Conservation (phyloP, 1,140 invertebrate species). For the Zaprionus davidi region DNA sequence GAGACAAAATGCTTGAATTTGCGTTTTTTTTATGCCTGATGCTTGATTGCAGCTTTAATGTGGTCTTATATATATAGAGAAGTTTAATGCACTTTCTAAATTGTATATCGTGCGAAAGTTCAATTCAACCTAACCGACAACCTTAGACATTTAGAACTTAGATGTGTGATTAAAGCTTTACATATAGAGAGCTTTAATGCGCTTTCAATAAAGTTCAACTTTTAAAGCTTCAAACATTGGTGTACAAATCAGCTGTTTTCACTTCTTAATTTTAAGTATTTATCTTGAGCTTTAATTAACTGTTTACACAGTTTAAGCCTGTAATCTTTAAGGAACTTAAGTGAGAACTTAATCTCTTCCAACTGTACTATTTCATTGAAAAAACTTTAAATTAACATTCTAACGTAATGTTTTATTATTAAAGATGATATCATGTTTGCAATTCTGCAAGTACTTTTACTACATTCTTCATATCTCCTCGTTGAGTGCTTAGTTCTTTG, state of each 20-base stretch:
- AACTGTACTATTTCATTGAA: neutral
- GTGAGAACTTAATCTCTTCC: too few species aligned
- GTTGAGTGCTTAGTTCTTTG: neutral
- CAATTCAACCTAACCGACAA: too few species aligned
- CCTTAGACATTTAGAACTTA: too few species aligned
- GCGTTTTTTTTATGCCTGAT: neutral
- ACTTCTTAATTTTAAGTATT: too few species aligned
- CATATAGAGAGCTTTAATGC: neutral
- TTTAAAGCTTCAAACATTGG: neutral
- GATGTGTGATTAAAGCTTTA: neutral
- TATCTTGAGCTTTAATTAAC: too few species aligned
- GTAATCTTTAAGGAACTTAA: neutral
- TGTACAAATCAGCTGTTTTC: rapidly evolving
- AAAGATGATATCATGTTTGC: neutral
- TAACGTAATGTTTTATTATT: neutral
- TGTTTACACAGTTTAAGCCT: too few species aligned
- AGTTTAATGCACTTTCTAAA: too few species aligned
- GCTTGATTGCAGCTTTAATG: too few species aligned
- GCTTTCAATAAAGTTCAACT: neutral
- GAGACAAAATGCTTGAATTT: neutral
- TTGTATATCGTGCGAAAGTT: rapidly evolving
- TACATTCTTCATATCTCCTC: neutral
- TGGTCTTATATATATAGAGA: too few species aligned
- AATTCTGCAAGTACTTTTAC: neutral
- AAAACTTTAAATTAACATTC: neutral